phyloP scores from a whole-genome alignment of 2,888 invertebrate genomes.

The Lepidocyrtoides sp. region DNA sequence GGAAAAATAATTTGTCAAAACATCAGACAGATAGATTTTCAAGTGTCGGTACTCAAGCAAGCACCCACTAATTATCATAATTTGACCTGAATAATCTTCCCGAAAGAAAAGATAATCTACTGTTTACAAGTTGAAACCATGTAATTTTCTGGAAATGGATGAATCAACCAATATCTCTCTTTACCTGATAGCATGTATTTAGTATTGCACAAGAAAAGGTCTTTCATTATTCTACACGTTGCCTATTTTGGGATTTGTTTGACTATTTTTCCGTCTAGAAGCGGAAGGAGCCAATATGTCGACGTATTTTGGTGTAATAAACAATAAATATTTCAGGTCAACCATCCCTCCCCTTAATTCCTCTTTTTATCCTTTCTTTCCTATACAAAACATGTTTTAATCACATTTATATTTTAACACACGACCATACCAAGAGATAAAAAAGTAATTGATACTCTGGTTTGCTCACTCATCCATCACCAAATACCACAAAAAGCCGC shows the following conservation, averaged over 20 bases:
- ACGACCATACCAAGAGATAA: slow-evolving; percentile 27
- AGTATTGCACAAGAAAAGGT: too few relatives aligned
- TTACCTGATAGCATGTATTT: neutral
- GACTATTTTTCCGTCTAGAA: neutral
- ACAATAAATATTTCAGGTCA: slow-evolving; percentile 66
- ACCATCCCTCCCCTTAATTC: slow-evolving; percentile 6
- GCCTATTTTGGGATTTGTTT: too few relatives aligned
- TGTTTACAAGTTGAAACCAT: slow-evolving; percentile 6
- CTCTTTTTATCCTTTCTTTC: neutral
- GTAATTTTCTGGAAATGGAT: neutral
- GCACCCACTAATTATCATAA: slow-evolving; percentile 70
- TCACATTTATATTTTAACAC: slow-evolving; percentile 11
- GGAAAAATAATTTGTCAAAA: slow-evolving; percentile 64
- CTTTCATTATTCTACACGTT: neutral
- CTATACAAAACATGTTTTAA: neutral
- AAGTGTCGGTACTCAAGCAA: slow-evolving; percentile 39
- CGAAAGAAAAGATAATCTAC: neutral
- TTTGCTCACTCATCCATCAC: slow-evolving; percentile 35
- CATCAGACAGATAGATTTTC: slow-evolving; percentile 8
- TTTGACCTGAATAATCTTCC: slow-evolving; percentile 44
- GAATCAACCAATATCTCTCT: neutral
- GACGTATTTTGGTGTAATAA: slow-evolving; percentile 14
- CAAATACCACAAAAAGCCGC: neutral
- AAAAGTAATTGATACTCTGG: slow-evolving; percentile 61
- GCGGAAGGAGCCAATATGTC: slow-evolving; percentile 55